A percentile compares a stretch with the other conserved stretches of the same genome.
Evolutionary conservation across 2,113 vertebrate genomes (phyloP).

Genomic region (Microtus montanus): DNA sequence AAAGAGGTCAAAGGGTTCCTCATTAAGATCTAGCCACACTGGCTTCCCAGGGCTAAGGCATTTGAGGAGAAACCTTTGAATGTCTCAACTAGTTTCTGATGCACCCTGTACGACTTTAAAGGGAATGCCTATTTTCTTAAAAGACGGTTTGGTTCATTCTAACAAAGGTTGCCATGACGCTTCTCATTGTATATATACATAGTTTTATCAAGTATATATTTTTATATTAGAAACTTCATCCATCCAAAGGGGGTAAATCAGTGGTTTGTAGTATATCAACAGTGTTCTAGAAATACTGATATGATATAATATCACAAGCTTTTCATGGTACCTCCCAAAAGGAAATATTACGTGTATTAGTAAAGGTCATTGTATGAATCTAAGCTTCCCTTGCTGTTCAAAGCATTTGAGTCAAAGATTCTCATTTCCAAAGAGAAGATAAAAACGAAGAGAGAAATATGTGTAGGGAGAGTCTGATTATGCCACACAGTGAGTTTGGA

Average conservation of each 20-base stretch:
- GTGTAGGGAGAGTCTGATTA: slow-evolving; percentile 14
- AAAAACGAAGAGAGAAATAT: slow-evolving; percentile 8
- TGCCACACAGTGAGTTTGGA: slow-evolving; percentile 44
- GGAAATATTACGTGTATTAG: not conserved
- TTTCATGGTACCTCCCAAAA: not conserved
- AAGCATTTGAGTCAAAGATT: slow-evolving; percentile 30
- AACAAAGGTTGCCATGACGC: slow-evolving; percentile 49
- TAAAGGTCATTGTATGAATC: not conserved
- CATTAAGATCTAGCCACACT: not conserved
- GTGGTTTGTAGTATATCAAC: not conserved
- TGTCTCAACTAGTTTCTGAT: slow-evolving; percentile 74
- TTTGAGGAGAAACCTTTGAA: slow-evolving; percentile 73
- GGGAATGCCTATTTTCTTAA: slow-evolving; percentile 70
- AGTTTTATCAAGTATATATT: not conserved
- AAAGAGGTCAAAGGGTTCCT: slow-evolving; percentile 71
- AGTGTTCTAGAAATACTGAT: not conserved
- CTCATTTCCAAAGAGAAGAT: slow-evolving; percentile 50
- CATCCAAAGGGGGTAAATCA: not conserved
- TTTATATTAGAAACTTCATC: not conserved
- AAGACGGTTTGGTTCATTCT: slow-evolving; percentile 59
- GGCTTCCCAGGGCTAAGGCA: slow-evolving; percentile 46
- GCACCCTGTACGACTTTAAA: slow-evolving; percentile 70
- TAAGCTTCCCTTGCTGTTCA: not conserved
- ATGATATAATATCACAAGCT: not conserved
- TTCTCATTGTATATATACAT: not conserved